A percentile compares a stretch with the other conserved stretches of the same genome.
phyloP scores from a whole-genome alignment of 2,113 vertebrate genomes.

The Burhinus oedicnemus region DNA sequence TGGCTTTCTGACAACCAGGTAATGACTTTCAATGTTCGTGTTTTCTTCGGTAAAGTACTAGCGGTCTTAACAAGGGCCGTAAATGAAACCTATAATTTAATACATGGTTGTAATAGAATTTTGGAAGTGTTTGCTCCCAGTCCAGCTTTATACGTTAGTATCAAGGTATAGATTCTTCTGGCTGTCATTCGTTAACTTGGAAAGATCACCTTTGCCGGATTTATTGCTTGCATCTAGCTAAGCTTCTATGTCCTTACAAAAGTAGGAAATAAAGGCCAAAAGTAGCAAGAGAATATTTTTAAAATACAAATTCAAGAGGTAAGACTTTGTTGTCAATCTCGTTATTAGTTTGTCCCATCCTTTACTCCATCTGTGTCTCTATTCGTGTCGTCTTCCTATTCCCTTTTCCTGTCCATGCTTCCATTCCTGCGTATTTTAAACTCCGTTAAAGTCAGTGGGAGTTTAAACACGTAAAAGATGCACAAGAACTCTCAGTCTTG shows the following conservation, averaged over 20 bases:
- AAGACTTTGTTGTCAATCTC: not conserved
- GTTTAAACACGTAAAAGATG: not conserved
- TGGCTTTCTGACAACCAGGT: constrained; percentile 99
- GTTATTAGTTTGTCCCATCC: not conserved
- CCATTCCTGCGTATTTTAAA: not conserved
- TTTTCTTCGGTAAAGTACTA: not conserved
- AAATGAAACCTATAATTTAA: not conserved
- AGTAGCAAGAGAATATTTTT: not conserved
- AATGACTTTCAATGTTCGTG: not conserved
- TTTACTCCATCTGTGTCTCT: not conserved
- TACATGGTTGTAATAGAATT: not conserved
- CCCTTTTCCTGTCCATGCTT: not conserved
- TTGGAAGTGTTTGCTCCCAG: not conserved
- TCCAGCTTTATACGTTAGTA: not conserved
- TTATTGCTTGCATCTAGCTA: not conserved
- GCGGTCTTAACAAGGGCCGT: not conserved
- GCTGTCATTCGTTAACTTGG: not conserved
- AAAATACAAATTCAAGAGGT: not conserved
- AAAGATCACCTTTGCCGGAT: not conserved
- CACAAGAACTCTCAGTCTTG: not conserved
- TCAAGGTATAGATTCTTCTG: not conserved
- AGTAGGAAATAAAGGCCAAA: not conserved
- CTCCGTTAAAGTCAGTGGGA: not conserved
- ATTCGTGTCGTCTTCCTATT: not conserved
- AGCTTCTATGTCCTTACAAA: not conserved